These are phyloP conservation scores for Trachymyrmex cornetzi DNA, from an alignment of 1,140 invertebrate genomes.

Conservation along the genomic window DNA sequence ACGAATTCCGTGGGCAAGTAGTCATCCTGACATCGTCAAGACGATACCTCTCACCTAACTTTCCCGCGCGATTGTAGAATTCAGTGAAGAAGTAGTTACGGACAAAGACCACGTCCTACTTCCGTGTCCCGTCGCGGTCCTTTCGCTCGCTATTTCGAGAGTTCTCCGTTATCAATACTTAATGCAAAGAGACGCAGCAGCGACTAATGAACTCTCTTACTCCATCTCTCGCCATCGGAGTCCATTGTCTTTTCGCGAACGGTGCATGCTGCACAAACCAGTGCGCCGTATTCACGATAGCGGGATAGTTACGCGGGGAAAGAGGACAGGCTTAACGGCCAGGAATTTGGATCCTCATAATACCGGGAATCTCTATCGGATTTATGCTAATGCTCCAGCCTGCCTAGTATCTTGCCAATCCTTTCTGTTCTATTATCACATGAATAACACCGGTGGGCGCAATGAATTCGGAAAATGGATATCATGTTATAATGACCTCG, in stretches of 20 bases:
- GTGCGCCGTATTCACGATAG: constrained; percentile 44
- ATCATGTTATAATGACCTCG: constrained; percentile 8
- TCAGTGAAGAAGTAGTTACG: constrained; percentile 48
- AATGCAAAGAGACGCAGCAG: constrained; percentile 46
- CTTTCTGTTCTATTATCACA: constrained; percentile 62
- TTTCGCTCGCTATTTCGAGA: constrained; percentile 50
- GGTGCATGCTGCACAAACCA: constrained; percentile 38
- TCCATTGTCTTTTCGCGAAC: constrained; percentile 54
- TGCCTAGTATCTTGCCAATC: constrained; percentile 56
- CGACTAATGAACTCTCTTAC: constrained; percentile 66
- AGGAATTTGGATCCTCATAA: constrained; percentile 70
- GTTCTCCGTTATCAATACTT: constrained; percentile 61
- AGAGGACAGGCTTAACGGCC: constrained; percentile 59
- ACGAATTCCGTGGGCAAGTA: constrained; percentile 55
- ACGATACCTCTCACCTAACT: constrained; percentile 52
- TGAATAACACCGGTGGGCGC: constrained; percentile 43
- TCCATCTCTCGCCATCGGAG: constrained; percentile 12
- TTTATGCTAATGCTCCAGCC: constrained; percentile 76
- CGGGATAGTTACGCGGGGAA: neutral
- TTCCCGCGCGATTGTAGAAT: constrained; percentile 41
- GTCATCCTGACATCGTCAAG: constrained; percentile 43
- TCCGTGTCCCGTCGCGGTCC: neutral
- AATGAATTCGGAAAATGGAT: constrained; percentile 35
- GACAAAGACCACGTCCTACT: constrained; percentile 46
- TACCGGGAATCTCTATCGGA: constrained; percentile 71